Conservation (phyloP, 1,140 invertebrate genomes). For the Drosophila melanica region DNA sequence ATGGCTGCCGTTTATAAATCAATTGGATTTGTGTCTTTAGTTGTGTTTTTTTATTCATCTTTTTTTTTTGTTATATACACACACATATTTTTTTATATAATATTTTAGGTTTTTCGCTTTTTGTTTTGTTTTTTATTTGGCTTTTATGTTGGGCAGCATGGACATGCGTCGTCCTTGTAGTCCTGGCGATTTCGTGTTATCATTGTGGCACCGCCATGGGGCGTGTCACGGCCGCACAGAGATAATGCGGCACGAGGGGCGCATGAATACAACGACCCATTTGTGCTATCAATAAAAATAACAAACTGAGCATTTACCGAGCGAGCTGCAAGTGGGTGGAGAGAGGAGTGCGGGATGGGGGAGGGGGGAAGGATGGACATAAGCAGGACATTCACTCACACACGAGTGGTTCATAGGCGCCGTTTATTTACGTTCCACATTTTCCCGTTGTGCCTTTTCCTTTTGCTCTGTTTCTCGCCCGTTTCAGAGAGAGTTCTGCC, state of each 20-base stretch:
- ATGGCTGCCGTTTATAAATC: conserved; percentile 44
- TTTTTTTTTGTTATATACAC: not conserved
- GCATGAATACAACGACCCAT: conserved; percentile 53
- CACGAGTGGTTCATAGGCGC: too few relatives aligned
- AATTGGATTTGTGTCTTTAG: conserved; percentile 41
- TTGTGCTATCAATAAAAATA: conserved; percentile 70
- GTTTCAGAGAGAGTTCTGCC: conserved; percentile 5
- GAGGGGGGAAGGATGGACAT: not conserved
- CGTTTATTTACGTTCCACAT: too few relatives aligned
- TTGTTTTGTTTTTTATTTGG: conserved; percentile 3
- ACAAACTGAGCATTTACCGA: conserved; percentile 36
- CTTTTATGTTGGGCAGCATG: not conserved
- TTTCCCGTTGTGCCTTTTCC: not conserved
- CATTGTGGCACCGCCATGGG: conserved; percentile 37
- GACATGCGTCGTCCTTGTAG: conserved; percentile 7
- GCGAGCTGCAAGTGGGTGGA: not conserved
- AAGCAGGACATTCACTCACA: not conserved
- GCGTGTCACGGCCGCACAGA: conserved; percentile 22
- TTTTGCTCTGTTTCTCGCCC: not conserved
- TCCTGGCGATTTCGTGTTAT: conserved; percentile 29
- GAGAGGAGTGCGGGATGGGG: too few relatives aligned
- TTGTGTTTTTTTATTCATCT: not conserved
- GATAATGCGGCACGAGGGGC: conserved; percentile 41
- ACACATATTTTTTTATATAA: not conserved
- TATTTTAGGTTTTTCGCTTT: not conserved